These are phyloP conservation scores for Coptodon rendalli DNA, from an alignment of 2,113 vertebrate species.

Conservation along the genomic window DNA sequence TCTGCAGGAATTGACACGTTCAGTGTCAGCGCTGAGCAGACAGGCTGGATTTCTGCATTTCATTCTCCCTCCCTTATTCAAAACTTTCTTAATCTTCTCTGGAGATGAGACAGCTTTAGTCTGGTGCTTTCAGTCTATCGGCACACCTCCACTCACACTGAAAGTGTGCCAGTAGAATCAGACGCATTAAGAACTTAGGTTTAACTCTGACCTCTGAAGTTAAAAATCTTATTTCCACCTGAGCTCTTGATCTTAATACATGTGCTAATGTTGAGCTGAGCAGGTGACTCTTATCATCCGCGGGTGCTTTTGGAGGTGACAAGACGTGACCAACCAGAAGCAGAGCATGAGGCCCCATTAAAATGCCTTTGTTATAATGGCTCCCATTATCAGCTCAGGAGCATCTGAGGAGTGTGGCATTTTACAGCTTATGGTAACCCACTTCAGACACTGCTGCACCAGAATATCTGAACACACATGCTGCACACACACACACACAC, in stretches of 20 bases:
- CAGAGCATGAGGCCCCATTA: slow-evolving; percentile 37
- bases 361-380: slow-evolving; percentile 67
- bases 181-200: neutral
- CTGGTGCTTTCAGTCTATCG: neutral
- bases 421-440: slow-evolving; percentile 66
- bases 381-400: slow-evolving; percentile 68
- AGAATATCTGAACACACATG: slow-evolving; percentile 17
- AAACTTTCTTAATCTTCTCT: slow-evolving; percentile 42
- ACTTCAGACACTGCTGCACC: slow-evolving; percentile 58
- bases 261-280: neutral
- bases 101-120: neutral
- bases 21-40: slow-evolving; percentile 35
- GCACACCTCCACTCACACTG: neutral
- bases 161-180: neutral
- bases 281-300: slow-evolving; percentile 17
- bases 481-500: neutral
- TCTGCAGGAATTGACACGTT: slow-evolving; percentile 60
- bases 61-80: slow-evolving; percentile 3
- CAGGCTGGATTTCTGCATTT: slow-evolving; percentile 44
- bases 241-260: slow-evolving; percentile 11
- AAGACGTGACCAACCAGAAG: slow-evolving; percentile 34
- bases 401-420: slow-evolving; percentile 65
- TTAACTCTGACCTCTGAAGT: slow-evolving; percentile 5
- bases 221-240: neutral
- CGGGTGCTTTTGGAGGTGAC: slow-evolving; percentile 24